Evolutionary conservation across 2,888 invertebrate genomes (phyloP), one percentile per base, ranked within the genome.

Genomic region (Eristalis arbustorum): DNA sequence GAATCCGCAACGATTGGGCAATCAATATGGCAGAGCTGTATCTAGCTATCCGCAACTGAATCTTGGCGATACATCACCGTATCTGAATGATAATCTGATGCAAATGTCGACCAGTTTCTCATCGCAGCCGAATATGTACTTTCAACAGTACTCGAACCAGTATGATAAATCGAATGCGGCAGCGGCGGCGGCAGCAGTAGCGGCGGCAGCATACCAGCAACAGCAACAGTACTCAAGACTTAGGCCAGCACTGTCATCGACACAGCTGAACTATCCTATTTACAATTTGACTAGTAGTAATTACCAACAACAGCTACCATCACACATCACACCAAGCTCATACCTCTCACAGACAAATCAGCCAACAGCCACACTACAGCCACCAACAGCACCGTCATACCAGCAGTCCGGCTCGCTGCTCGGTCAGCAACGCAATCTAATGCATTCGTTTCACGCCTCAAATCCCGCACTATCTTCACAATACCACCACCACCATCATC

Each of bases 81-180:
- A 92, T 89, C 88, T 92, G 2, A 92, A 91, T 89, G 92, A 92
- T 84, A 92, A 92, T 89, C 90, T 93, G 63, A 90, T 93, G 91
- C 93, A 93, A 90, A 92, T 92, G 92, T 92, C 93, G 89, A 89
- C 90, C 71, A 92, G 91, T 88, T 93, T 92, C 90, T 93, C 92
- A 88, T 93, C 93, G 84, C 93, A 93, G 83, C 93, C 93, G 66
- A 93, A 93, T 72, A 93, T 93, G 91, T 92, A 92, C 89, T 92
- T 92, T 89, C 93, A 92, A 89, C 92, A 91, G 88, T 90, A 90
- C 73, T 88, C 90, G 62, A 90, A 89, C 68, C 89, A 89, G 57
- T 88, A 88, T 73, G 88, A 88, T 25, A 85, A 88, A 72, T 81
- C 88, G 62, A 74, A 75, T 62, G 68, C 79, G 66, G 80, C 89